Percentiles rank a stretch among this genome's conserved stretches.
Evolutionary conservation across 2,888 invertebrate genomes (phyloP).

Genomic region (Hirudinaria manillensis): DNA sequence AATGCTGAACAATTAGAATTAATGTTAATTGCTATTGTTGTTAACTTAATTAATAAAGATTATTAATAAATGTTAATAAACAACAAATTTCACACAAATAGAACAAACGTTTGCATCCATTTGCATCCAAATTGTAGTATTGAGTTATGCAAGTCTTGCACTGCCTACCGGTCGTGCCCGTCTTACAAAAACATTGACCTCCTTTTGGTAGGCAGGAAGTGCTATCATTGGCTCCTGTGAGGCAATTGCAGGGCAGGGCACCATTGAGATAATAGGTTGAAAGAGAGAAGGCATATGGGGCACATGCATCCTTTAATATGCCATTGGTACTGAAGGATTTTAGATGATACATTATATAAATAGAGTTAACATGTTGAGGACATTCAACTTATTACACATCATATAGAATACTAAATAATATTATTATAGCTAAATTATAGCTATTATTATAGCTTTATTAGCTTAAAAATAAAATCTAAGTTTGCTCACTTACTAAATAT

Average conservation of each 20-base stretch:
- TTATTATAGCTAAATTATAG: too few species aligned
- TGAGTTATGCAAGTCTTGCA: constrained; percentile 44
- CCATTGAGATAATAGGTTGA: constrained; percentile 41
- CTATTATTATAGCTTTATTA: too few species aligned
- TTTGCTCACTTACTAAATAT: constrained; percentile 36
- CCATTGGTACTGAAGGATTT: neutral
- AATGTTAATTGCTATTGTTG: neutral
- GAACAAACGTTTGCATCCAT: constrained; percentile 42
- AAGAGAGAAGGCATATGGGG: constrained; percentile 39
- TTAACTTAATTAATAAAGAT: neutral
- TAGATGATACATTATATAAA: neutral
- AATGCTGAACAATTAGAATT: neutral
- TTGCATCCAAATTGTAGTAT: constrained; percentile 39
- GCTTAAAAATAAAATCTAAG: too few species aligned
- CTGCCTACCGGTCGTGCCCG: constrained; percentile 42
- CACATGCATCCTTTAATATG: neutral
- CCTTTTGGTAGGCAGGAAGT: constrained; percentile 40
- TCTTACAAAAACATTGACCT: constrained; percentile 45
- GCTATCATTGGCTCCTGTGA: constrained; percentile 39
- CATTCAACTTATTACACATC: too few species aligned
- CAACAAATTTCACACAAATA: neutral
- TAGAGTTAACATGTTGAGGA: neutral
- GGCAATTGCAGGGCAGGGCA: constrained; percentile 43
- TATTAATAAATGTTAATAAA: neutral
- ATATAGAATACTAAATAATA: too few species aligned